Evolutionary conservation across 2,888 invertebrate genomes (phyloP).

Genomic region (Chrysolina haemoptera): DNA sequence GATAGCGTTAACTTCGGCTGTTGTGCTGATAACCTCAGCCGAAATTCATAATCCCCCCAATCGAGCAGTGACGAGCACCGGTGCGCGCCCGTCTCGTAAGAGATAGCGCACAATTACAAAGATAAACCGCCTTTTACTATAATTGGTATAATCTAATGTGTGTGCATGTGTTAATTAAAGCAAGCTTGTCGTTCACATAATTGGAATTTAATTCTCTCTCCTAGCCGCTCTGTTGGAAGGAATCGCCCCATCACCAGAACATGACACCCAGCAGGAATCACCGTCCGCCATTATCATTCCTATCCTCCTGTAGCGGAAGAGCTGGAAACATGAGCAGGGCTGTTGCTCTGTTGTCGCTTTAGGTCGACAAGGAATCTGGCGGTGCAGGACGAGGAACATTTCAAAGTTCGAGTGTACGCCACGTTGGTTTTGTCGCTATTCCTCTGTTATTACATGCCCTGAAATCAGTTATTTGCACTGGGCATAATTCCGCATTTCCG

Average conservation of each 20-base stretch:
- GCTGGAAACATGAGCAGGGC: not conserved
- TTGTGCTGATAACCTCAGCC: constrained; percentile 42
- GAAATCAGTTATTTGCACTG: not conserved
- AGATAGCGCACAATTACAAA: constrained; percentile 54
- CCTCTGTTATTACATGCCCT: constrained; percentile 4
- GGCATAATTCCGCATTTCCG: not conserved
- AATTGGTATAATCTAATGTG: constrained; percentile 58
- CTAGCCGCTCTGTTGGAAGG: constrained; percentile 23
- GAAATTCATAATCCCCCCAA: constrained; percentile 37
- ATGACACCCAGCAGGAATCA: not conserved
- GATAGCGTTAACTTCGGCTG: constrained; percentile 42
- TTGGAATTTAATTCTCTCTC: constrained; percentile 56
- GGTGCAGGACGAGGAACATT: not conserved
- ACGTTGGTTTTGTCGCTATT: constrained; percentile 13
- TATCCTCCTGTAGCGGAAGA: not conserved
- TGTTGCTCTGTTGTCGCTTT: not conserved
- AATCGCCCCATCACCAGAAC: not conserved
- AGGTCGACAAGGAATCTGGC: not conserved
- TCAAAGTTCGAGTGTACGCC: constrained; percentile 2
- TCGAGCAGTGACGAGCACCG: not conserved
- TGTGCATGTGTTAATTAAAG: constrained; percentile 60
- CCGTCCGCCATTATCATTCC: not conserved
- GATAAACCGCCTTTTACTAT: constrained; percentile 55
- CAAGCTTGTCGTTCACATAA: constrained; percentile 54
- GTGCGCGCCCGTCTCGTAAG: constrained; percentile 32